Evolutionary conservation across 2,113 vertebrate genomes (phyloP), one percentile per base, ranked within the genome.

Genomic region (Macrotis lagotis): DNA sequence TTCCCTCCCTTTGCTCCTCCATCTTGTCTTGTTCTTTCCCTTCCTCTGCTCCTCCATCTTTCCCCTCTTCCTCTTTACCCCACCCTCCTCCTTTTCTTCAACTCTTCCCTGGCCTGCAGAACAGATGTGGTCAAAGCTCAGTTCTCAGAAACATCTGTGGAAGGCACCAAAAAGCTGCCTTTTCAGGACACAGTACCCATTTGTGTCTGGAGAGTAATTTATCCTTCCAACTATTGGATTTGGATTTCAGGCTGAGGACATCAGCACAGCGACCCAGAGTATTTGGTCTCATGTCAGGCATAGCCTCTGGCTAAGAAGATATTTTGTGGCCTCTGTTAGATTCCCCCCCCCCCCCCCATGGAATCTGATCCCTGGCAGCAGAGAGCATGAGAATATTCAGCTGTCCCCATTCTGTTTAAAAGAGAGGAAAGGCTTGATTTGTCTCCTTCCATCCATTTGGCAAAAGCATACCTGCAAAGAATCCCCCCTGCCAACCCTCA

Each of bases 371-470:
- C 97, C 66, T 83, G 95, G 95, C 96, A 83, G 96, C 97, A 97
- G 97, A 98, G 97, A 91, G 92, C 93, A 95, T 5, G 96, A 97
- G 97, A 98, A 98, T 98, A 97, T 98, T 98, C 98, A 98, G 98
- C 98, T 98, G 98, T 98, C 97, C 93, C 90, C 89, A 28, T 95
- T n/a, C 74, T 90, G 91, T 97, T 92, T 91, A 95, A 96, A 8
- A 0, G 89, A 48, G 48, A 66, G 22, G 50, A 53, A 50, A 96
- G 59, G 48, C 19, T 74, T 83, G 66, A 44, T 83, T 22, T 44
- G 66, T 44, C 66, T 83, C 37, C 37, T 44, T 44, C 37, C 14
- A 44, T 83, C 66, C 66, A 83, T 22, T 22, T 83, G 37, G n/a
- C 66, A n/a, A 44, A 83, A 83, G n/a, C 5, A 83, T 19, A 83